These are phyloP conservation scores for Anthophora plumipes DNA, from an alignment of 2,888 invertebrate species.

Conservation along the genomic window DNA sequence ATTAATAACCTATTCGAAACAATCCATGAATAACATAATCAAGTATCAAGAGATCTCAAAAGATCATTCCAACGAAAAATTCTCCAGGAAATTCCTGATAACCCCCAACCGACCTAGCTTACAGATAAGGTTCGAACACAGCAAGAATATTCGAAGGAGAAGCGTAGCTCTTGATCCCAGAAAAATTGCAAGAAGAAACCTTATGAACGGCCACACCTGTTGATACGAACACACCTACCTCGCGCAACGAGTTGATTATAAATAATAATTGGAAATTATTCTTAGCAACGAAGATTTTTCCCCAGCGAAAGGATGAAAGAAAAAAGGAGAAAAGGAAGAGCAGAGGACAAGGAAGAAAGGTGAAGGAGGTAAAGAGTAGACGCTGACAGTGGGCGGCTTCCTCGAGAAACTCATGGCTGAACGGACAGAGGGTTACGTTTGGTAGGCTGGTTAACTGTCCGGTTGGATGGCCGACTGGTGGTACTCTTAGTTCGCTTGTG, in stretches of 20 bases:
- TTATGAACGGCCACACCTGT: slow-evolving; percentile 55
- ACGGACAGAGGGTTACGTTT: slow-evolving; percentile 64
- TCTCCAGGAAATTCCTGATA: no score
- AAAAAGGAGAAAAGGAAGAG: neutral
- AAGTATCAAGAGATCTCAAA: no score
- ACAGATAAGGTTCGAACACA: neutral
- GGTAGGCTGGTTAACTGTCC: slow-evolving; percentile 67
- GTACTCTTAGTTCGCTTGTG: slow-evolving; percentile 60
- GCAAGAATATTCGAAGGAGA: neutral
- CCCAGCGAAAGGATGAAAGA: neutral
- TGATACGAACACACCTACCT: slow-evolving; percentile 28
- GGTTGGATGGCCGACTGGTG: slow-evolving; percentile 43
- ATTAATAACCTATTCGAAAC: no score
- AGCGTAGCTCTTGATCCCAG: neutral
- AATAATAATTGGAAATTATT: slow-evolving; percentile 71
- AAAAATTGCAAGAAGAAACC: slow-evolving; percentile 20
- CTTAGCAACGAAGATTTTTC: slow-evolving; percentile 59
- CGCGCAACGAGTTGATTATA: slow-evolving; percentile 58
- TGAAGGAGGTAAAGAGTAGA: slow-evolving; percentile 27
- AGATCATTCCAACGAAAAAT: no score
- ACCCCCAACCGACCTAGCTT: neutral
- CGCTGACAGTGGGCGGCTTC: slow-evolving; percentile 35
- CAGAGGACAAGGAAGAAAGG: neutral
- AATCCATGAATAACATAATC: no score
- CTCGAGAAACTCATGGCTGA: slow-evolving; percentile 52